Evolutionary conservation across 2,888 invertebrate genomes (phyloP), one percentile per base, ranked within the genome.

Genomic region (Tetranychus piercei): DNA sequence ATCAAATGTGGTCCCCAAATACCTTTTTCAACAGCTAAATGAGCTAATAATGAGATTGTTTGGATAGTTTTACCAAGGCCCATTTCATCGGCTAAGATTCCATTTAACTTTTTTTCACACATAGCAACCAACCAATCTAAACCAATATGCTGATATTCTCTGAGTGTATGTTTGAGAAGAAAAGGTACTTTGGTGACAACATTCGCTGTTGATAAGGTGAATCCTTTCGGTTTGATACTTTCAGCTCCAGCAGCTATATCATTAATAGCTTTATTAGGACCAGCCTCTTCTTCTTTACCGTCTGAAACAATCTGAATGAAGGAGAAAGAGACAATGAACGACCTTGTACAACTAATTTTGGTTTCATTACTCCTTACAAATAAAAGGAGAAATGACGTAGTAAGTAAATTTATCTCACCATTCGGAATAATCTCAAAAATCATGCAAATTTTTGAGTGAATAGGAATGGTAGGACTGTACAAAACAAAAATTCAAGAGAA

Each of bases 1-100:
- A 99, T 94, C 43, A 99, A 86, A 86, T 99, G 99, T 74, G 99
- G 99, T 55, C 99, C 99, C 99, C 99, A 99, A 82, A 93, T 89
- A 79, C 88, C 87, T 81, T 89, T 89, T 81, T 92, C 93, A 80
- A 92, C 91, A 34, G 96, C 96, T 79, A 96, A 85, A 85, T 96
- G 94, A 43, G 94, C 93, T 77, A 96, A 84, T 78, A 96, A 85
- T 9, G 95, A 91, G 80, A 96, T 95, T 0, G 94, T 96, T 85
- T 95, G 96, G 81, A 96, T 94, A 23, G 95, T 95, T 86, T 95
- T 95, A 78, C 95, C 95, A 78, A 95, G 86, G 80, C 94, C 94
- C 94, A 95, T 95, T 85, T 94, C 94, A 84, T 95, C 94, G 18
- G 94, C 94, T 75, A 96, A 86, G 81, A 96, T 95, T 77, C 95